A percentile compares a stretch with the other conserved stretches of the same genome.
phyloP scores from a whole-genome alignment of 2,113 vertebrate species.

The Tenrec ecaudatus region DNA sequence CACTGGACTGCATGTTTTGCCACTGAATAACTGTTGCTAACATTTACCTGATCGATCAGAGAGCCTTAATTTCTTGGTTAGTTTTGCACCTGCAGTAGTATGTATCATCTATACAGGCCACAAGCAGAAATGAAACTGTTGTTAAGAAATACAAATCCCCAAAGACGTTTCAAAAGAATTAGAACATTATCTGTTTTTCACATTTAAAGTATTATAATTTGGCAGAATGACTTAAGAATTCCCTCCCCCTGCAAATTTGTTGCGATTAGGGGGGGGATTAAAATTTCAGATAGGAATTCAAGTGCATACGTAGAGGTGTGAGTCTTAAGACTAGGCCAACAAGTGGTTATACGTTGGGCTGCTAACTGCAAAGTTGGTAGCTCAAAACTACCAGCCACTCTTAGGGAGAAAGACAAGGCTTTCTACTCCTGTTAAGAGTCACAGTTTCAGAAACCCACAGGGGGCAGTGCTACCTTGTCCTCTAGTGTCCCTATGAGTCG shows the following conservation, averaged over 20 bases:
- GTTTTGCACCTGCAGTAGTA: background rate
- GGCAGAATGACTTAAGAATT: constrained; percentile 14
- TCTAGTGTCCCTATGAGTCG: no score
- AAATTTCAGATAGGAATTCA: background rate
- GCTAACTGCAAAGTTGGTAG: no score
- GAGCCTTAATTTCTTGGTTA: constrained; percentile 25
- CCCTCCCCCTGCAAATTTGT: no score
- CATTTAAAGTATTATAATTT: constrained; percentile 35
- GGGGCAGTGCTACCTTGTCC: no score
- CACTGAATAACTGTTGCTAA: constrained; percentile 44
- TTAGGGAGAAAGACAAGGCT: no score
- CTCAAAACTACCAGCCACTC: no score
- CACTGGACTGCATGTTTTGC: background rate
- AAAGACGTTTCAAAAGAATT: constrained; percentile 43
- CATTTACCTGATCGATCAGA: constrained; percentile 35
- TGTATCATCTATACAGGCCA: background rate
- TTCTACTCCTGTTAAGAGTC: no score
- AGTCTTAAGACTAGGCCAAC: constrained; percentile 28
- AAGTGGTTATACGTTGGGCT: background rate
- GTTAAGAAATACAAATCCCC: background rate
- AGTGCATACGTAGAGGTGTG: background rate
- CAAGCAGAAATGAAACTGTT: constrained; percentile 45
- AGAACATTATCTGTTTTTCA: constrained; percentile 36
- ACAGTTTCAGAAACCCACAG: no score
- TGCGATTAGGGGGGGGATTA: no score